These are phyloP conservation scores for Addax nasomaculatus DNA, from an alignment of 2,113 vertebrate genomes.

Conservation along the genomic window DNA sequence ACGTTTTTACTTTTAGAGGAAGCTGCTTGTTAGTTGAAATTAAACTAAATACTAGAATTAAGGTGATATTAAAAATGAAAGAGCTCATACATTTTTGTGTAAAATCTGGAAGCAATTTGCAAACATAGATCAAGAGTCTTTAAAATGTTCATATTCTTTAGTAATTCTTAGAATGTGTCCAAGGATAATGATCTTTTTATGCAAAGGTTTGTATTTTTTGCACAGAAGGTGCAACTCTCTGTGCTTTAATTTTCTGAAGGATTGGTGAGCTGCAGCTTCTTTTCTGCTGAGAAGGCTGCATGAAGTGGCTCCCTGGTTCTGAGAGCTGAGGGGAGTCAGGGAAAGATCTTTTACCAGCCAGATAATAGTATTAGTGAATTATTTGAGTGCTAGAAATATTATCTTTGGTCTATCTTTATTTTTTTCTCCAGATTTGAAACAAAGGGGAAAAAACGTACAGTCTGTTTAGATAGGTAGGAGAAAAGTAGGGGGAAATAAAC, in stretches of 20 bases:
- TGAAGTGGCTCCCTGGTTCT: not conserved
- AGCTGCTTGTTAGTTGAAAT: not conserved
- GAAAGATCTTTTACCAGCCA: not conserved
- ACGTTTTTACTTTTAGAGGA: conserved; percentile 17
- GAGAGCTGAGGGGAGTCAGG: not conserved
- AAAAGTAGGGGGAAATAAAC: not conserved
- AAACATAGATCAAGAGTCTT: not conserved
- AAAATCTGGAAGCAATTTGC: not conserved
- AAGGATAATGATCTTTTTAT: not conserved
- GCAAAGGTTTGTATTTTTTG: not conserved
- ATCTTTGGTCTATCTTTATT: not conserved
- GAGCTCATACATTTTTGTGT: not conserved
- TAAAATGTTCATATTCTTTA: not conserved
- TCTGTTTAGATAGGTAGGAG: not conserved
- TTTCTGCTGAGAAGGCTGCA: not conserved
- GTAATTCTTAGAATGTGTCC: not conserved
- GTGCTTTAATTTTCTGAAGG: not conserved
- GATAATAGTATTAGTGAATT: not conserved
- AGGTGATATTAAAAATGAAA: not conserved
- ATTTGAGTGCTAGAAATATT: not conserved
- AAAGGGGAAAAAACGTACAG: not conserved
- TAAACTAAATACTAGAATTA: not conserved
- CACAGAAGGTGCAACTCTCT: not conserved
- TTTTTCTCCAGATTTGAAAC: not conserved
- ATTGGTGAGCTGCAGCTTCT: not conserved